Conservation (phyloP, 2,113 vertebrate species). For the Scatophagus argus region DNA sequence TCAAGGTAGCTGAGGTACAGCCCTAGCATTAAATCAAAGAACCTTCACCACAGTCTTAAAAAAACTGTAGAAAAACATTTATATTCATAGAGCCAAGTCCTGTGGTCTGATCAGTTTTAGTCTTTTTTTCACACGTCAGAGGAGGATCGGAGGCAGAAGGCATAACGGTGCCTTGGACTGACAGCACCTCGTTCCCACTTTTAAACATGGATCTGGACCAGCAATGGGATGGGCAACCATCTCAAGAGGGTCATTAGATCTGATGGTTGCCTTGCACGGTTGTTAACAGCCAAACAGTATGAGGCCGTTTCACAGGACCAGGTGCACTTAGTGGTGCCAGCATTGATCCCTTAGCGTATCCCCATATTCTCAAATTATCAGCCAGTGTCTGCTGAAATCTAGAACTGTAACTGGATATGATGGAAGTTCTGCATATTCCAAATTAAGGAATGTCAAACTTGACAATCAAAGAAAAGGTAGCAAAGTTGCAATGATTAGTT, state of each 20-base stretch:
- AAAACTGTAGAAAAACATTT: neutral
- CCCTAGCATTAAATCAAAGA: conserved; percentile 2
- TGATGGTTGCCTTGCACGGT: conserved; percentile 62
- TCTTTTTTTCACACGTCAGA: conserved; percentile 8
- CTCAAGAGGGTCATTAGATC: conserved; percentile 55
- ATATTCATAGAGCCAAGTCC: neutral
- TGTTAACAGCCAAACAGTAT: conserved; percentile 64
- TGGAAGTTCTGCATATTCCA: neutral
- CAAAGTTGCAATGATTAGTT: too few species aligned
- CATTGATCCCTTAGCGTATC: conserved; percentile 32
- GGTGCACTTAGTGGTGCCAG: conserved; percentile 60
- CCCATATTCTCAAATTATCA: conserved; percentile 31
- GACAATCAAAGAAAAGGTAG: neutral
- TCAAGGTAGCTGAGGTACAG: conserved; percentile 3
- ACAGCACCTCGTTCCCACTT: conserved; percentile 25
- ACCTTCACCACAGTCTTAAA: neutral
- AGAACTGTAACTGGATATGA: neutral
- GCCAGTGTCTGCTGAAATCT: conserved; percentile 5
- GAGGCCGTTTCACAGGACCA: conserved; percentile 56
- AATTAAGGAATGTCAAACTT: conserved; percentile 5
- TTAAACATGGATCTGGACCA: conserved; percentile 42
- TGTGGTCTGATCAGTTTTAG: neutral
- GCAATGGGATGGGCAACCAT: conserved; percentile 58
- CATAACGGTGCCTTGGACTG: neutral
- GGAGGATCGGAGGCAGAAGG: conserved; percentile 3